Evolutionary conservation across 2,888 invertebrate species (phyloP).

Genomic region (Caenorhabditis macrosperma): DNA sequence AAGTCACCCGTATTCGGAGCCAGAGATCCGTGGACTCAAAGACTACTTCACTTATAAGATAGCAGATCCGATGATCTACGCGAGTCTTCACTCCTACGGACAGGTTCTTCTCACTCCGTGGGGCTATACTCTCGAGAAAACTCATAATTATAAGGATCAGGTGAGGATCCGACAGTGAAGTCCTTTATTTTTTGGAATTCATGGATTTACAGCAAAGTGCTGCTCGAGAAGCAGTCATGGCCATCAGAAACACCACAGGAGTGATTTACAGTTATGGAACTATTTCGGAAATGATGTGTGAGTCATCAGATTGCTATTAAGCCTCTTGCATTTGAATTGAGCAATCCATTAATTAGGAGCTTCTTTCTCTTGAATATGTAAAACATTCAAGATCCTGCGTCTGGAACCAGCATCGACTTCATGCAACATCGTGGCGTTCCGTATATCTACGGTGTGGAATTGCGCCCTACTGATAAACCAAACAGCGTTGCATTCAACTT

Average conservation of each 20-base stretch:
- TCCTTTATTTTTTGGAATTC: background rate
- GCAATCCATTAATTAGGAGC: no score
- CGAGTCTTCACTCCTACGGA: slow-evolving; percentile 78
- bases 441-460: slow-evolving; percentile 77
- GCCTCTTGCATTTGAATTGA: no score
- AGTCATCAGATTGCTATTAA: no score
- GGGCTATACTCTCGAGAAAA: slow-evolving; percentile 76
- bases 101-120: slow-evolving; percentile 77
- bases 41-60: slow-evolving; percentile 75
- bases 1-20: slow-evolving; percentile 70
- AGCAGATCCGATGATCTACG: slow-evolving; percentile 74
- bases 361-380: no score
- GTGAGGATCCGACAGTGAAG: no score
- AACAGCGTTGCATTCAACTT: slow-evolving; percentile 72
- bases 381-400: slow-evolving; percentile 75
- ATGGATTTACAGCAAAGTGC: slow-evolving; percentile 65
- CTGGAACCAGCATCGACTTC: slow-evolving; percentile 79
- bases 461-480: slow-evolving; percentile 72
- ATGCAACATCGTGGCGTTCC: slow-evolving; percentile 77
- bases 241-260: slow-evolving; percentile 75
- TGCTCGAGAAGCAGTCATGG: slow-evolving; percentile 74
- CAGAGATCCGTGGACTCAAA: slow-evolving; percentile 71
- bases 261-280: slow-evolving; percentile 76
- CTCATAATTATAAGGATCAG: slow-evolving; percentile 73
- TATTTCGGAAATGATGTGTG: slow-evolving; percentile 79